Evolutionary conservation across 2,888 invertebrate genomes (phyloP), one percentile per base, ranked within the genome.

Genomic region (Xanthostigma xanthostigma): DNA sequence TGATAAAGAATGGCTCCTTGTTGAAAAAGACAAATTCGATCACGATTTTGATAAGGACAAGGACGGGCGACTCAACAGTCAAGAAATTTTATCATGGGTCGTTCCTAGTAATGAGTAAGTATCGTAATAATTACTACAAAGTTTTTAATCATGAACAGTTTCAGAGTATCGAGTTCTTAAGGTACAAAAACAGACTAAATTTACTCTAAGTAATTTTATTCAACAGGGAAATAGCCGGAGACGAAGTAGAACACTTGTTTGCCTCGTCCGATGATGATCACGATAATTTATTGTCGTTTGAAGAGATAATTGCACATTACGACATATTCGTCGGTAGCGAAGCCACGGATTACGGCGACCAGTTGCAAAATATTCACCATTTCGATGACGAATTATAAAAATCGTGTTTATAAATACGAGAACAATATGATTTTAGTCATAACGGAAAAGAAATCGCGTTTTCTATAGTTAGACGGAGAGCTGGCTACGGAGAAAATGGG

Each of bases 311-410:
- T 0, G 74, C 78, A 1, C 88, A 92, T 62, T 84, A 93, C 64
- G 84, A 89, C 54, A 77, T 81, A 46, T 95, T 95, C 71, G 94
- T 94, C 5, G 93, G 94, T 46, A 90, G 90, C 62, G 92, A 94
- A 70, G 91, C 84, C 8, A 87, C 91, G 1, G 88, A 89, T 68
- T 88, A 86, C 66, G 91, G 89, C 11, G 82, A 86, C 61, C 87
- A 90, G 64, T 70, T 90, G 51, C 79, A 86, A 57, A 84, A 86
- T 54, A 81, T 87, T 46, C 81, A 86, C 60, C 72, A 75, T 52
- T 84, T 89, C 58, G 71, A 76, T 49, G 92, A 92, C 61, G 92
- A 92, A 64, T 76, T 92, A 54, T 87, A 72, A 75, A 55, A 27
- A 27, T 27, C 27, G 27, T 46, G 9, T 44, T 3, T 44, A 4